Percentiles rank a stretch among this genome's conserved stretches.
Evolutionary conservation across 2,797 vertebrate genomes (phyloP).

Genomic region (Mycteria americana): DNA sequence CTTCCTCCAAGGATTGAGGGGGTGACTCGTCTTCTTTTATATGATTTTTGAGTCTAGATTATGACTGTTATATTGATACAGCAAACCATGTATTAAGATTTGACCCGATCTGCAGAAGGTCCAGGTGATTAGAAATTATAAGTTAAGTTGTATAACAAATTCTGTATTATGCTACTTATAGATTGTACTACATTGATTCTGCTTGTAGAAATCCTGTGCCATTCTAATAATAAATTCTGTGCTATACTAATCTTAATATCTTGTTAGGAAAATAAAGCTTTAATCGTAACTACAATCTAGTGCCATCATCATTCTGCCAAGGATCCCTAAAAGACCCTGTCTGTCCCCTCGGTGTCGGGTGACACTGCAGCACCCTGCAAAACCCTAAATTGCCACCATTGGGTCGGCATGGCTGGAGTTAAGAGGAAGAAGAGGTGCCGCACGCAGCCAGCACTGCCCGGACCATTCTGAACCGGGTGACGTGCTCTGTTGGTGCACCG

Average conservation of each 20-base stretch:
- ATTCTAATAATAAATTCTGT: background rate
- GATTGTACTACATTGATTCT: background rate
- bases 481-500: fast-evolving
- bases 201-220: background rate
- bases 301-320: background rate
- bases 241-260: background rate
- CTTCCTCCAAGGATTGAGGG: background rate
- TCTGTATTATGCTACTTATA: background rate
- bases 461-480: background rate
- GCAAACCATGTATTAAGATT: background rate
- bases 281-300: background rate
- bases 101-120: background rate
- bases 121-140: background rate
- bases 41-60: background rate
- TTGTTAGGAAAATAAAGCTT: background rate
- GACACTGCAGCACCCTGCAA: fast-evolving
- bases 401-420: background rate
- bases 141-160: background rate
- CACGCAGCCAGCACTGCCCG: fast-evolving
- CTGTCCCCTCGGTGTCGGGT: fast-evolving
- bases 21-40: background rate
- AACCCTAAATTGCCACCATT: background rate
- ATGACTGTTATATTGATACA: background rate
- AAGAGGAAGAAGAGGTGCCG: background rate
- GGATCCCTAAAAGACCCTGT: background rate